Conservation (phyloP, 2,113 vertebrate species). For the Promerops cafer region DNA sequence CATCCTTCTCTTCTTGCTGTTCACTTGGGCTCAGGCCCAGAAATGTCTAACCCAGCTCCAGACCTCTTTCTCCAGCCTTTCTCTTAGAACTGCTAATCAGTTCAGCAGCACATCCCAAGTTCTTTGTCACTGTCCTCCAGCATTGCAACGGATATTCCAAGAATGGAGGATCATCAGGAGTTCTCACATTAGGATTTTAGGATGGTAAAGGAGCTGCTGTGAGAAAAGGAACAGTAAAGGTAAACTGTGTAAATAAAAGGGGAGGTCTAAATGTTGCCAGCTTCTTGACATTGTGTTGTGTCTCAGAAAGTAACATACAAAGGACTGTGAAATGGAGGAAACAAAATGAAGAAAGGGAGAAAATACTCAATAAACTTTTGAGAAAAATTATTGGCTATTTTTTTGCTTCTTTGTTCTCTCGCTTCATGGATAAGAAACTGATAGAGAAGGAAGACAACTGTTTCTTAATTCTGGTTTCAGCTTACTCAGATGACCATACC, state of each 20-base stretch:
- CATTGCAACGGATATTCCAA: background rate
- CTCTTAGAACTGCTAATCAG: background rate
- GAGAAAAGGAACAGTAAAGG: background rate
- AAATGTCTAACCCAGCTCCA: background rate
- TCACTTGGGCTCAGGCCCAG: background rate
- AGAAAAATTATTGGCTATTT: background rate
- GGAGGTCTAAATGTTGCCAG: background rate
- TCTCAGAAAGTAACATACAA: background rate
- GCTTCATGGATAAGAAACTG: background rate
- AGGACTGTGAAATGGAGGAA: background rate
- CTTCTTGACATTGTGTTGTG: background rate
- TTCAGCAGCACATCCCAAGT: background rate
- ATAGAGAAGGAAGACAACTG: background rate
- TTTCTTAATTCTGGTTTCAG: background rate
- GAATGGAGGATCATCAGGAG: background rate
- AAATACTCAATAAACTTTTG: background rate
- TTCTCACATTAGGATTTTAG: background rate
- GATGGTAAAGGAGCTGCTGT: background rate
- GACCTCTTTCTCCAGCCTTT: background rate
- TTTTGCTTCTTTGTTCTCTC: background rate
- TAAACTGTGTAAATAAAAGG: background rate
- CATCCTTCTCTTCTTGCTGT: background rate
- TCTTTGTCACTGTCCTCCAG: background rate
- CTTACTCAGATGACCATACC: background rate
- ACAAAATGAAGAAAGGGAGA: background rate